A percentile compares a stretch with the other conserved stretches of the same genome.
Evolutionary conservation across 2,888 invertebrate genomes (phyloP).

Genomic region (Chesias legatella): DNA sequence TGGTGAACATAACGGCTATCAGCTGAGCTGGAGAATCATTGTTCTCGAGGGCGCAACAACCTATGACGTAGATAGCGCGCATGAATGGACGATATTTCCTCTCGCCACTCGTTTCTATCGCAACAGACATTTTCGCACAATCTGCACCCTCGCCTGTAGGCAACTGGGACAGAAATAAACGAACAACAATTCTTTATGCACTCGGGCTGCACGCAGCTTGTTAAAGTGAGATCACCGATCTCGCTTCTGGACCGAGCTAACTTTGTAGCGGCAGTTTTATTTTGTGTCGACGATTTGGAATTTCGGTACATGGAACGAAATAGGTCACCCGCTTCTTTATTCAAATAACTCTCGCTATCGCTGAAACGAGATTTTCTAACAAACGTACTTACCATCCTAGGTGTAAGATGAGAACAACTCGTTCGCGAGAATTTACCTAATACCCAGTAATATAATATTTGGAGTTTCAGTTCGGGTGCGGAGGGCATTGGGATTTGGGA

Average conservation of each 20-base stretch:
- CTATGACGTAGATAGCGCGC: conserved; percentile 31
- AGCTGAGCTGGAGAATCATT: conserved; percentile 36
- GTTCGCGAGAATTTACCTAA: too few species aligned
- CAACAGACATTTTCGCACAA: conserved; percentile 39
- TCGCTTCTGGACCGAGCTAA: neutral
- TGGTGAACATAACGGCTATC: conserved; percentile 10
- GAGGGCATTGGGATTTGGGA: too few species aligned
- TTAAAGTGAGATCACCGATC: neutral
- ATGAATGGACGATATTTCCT: conserved; percentile 46
- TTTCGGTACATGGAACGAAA: too few species aligned
- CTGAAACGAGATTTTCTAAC: neutral
- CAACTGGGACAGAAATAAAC: conserved; percentile 48
- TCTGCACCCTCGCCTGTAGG: conserved; percentile 33
- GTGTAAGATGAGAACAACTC: neutral
- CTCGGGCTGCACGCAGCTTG: conserved; percentile 3
- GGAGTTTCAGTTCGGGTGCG: too few species aligned
- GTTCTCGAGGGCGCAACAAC: conserved; percentile 33
- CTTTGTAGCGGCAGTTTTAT: too few species aligned
- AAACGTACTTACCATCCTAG: too few species aligned
- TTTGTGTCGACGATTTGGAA: too few species aligned
- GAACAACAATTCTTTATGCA: conserved; percentile 13
- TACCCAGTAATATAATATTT: too few species aligned
- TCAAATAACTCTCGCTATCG: too few species aligned
- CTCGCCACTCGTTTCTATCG: conserved; percentile 36
- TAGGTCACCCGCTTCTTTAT: too few species aligned